Base-by-base conservation (phyloP, 2,797 vertebrate species). In the Brotula barbata region DNA sequence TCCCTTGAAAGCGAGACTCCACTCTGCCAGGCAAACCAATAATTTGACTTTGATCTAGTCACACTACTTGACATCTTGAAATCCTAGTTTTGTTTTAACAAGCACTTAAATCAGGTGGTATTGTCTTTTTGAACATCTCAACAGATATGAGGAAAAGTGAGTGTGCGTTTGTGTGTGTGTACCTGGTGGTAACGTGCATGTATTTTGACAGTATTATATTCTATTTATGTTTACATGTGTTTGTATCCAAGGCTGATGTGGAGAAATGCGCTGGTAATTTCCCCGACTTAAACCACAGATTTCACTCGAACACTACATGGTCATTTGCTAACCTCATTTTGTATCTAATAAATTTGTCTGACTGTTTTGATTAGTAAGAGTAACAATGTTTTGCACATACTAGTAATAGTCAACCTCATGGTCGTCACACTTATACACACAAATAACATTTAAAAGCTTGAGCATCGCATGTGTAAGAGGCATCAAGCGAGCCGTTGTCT, bases 401-500 rank as follows among this genome's bases (percentile, higher is more conserved):
- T 40, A 56, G 34, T 51, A 17, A 55, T 22, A 56, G 14, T 52
- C 15, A 16, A 46, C 8, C 40, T 61, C 20, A 14, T 34, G 64
- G 56, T 58, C 19, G 15, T 48, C 36, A 67, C 57, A 48, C 22
- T 40, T 40, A n/a, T n/a, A n/a, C n/a, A n/a, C n/a, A n/a, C 40
- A 46, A 36, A 14, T 36, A 51, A 36, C 20, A 49, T 40, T 31
- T 46, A 28, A 62, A 68, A 7, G 58, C 45, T 42, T 28, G 33
- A 71, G 71, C 41, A 23, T 62, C 41, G 13, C 12, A 33, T 70
- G 63, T 64, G 40, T 43, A 22, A 69, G 33, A 51, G 40, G 37
- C 75, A 81, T 80, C 81, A 82, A 80, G 85, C 75, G 67, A 54
- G 28, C 57, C 19, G 74, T 78, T 85, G 83, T 85, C 65, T 73